phyloP scores from a whole-genome alignment of 1,140 invertebrate species.

The Procambarus clarkii region DNA sequence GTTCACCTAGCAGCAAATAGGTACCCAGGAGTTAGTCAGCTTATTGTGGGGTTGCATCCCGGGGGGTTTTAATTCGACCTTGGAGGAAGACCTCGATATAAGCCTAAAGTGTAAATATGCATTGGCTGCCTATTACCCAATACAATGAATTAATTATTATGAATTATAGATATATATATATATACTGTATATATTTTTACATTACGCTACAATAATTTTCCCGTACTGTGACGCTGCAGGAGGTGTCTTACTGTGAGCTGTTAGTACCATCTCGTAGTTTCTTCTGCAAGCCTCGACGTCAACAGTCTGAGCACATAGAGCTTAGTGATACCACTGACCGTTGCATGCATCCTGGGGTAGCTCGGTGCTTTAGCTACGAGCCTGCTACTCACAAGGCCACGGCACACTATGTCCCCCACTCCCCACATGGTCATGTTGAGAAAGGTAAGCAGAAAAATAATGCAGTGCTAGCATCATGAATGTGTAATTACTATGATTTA shows the following conservation, averaged over 20 bases:
- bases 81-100: too few relatives aligned
- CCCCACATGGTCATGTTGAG: conserved; percentile 51
- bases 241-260: conserved; percentile 64
- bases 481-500: neutral
- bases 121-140: too few relatives aligned
- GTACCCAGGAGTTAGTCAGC: too few relatives aligned
- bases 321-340: conserved; percentile 32
- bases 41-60: too few relatives aligned
- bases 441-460: conserved; percentile 34
- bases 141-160: too few relatives aligned
- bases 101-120: too few relatives aligned
- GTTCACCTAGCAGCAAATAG: too few relatives aligned
- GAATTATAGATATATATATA: too few relatives aligned
- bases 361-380: conserved; percentile 71
- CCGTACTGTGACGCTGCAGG: conserved; percentile 30
- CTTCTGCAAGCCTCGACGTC: conserved; percentile 52
- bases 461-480: neutral
- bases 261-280: conserved; percentile 65
- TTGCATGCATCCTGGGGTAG: conserved; percentile 59
- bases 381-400: conserved; percentile 58
- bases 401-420: conserved; percentile 57
- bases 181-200: too few relatives aligned
- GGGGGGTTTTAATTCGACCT: too few relatives aligned
- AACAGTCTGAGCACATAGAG: conserved; percentile 63
- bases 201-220: too few relatives aligned